Base-by-base conservation (phyloP, 2,888 invertebrate species). In the Acrobeloides nanus region DNA sequence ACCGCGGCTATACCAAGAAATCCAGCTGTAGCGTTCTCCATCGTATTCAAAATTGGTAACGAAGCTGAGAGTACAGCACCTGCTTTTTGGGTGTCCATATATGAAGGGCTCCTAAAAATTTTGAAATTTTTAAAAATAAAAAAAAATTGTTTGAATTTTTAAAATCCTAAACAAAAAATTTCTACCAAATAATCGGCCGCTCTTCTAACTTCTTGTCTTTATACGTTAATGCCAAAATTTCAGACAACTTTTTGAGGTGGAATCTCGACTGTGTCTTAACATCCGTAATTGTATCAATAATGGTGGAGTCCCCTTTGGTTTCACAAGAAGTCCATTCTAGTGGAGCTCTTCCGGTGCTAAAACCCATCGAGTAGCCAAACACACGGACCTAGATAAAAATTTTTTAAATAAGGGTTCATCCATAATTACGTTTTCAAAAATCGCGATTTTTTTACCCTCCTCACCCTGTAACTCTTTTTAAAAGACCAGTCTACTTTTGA, bases 301-400 rank as follows among this genome's bases (percentile, higher is more conserved):
- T 62, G 6, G 48, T 41, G 23, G 59, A 61, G n/a, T 23, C n/a
- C 8, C 44, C 48, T 23, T 43, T 49, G 12, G 62, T 64, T 33
- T 52, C 51, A 40, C 70, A 70, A 4, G 66, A 21, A 52, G 63
- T 46, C 46, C 57, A 64, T 6, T 58, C 51, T 15, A 67, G 55
- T n/a, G 67, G 59, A 26, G 64, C 51, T 6, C 51, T 56, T 27
- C 64, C 66, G 2, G 63, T 62, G 21, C 64, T 67, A 52, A 59
- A 66, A 1, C 70, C 70, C 62, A 70, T 67, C 7, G 69, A 61
- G 34, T 60, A 64, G 10, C 67, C 67, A 27, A 64, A 71, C 6
- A 70, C 57, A 21, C 71, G 56, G 12, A 69, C 53, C 63, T 66
- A 35, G 38, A 50, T 4, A 20, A 1, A 7, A 7, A 42, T 53